These are phyloP conservation scores for Asbolus verrucosus DNA, from an alignment of 1,140 invertebrate species.

Conservation along the genomic window DNA sequence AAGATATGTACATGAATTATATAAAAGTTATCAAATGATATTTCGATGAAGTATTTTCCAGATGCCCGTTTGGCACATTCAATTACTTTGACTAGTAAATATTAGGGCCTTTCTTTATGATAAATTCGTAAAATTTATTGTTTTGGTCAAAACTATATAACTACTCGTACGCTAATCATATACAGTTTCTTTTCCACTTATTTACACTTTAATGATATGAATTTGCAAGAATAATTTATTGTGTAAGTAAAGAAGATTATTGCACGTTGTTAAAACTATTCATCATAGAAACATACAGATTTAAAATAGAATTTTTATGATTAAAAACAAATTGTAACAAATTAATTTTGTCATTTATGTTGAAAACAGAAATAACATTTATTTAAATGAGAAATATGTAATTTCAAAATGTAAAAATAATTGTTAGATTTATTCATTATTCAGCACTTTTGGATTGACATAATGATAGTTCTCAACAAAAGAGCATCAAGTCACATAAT, in stretches of 20 bases:
- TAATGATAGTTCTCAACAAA: too few species aligned
- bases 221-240: not conserved
- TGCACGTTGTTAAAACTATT: conserved; percentile 4
- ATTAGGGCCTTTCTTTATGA: conserved; percentile 38
- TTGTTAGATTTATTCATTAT: too few species aligned
- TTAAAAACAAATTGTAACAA: too few species aligned
- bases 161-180: conserved; percentile 14
- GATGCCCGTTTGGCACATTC: conserved; percentile 55
- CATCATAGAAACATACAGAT: not conserved
- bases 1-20: conserved; percentile 58
- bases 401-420: too few species aligned
- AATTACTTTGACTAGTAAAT: conserved; percentile 50
- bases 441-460: too few species aligned
- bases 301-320: too few species aligned
- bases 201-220: conserved; percentile 22
- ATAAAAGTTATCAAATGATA: conserved; percentile 59
- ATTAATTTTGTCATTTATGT: too few species aligned
- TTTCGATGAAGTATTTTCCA: conserved; percentile 56
- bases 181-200: conserved; percentile 15
- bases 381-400: too few species aligned
- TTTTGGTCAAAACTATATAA: conserved; percentile 54
- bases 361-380: too few species aligned
- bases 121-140: conserved; percentile 61
- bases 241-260: conserved; percentile 4
- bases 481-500: too few species aligned